Conservation (phyloP, 1,140 invertebrate species). For the Formica exsecta region DNA sequence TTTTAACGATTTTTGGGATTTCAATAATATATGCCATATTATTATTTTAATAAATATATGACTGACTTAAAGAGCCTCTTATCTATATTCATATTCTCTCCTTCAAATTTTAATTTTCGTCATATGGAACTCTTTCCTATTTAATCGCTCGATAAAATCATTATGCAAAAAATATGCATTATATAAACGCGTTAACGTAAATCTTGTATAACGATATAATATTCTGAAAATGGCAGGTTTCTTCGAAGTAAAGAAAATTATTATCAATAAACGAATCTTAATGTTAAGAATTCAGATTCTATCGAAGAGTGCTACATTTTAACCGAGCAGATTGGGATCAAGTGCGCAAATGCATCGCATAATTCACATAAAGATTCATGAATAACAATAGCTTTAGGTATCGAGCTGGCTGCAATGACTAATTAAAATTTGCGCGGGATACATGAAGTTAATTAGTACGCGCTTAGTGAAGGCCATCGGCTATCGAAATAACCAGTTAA, state of each 20-base stretch:
- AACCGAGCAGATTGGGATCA: neutral
- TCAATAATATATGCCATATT: too few species aligned
- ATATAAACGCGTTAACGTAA: neutral
- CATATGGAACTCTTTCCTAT: neutral
- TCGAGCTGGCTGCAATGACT: conserved; percentile 21
- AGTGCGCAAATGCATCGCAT: neutral
- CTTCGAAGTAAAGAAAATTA: neutral
- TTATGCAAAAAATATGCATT: neutral
- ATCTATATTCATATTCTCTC: neutral
- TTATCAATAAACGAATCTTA: neutral
- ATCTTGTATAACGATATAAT: neutral
- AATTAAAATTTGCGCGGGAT: conserved; percentile 65
- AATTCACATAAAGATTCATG: conserved; percentile 47
- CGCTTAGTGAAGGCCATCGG: conserved; percentile 46
- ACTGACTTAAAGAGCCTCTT: too few species aligned
- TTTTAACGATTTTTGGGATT: too few species aligned
- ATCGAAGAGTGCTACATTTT: neutral
- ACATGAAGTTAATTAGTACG: conserved; percentile 64
- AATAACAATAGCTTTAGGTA: conserved; percentile 52
- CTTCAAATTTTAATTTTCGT: neutral
- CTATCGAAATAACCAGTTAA: conserved; percentile 53
- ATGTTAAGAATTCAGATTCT: neutral
- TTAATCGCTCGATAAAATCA: neutral
- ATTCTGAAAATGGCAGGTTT: neutral
- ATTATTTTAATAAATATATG: too few species aligned